Evolutionary conservation across 2,113 vertebrate genomes (phyloP).

Genomic region (Lophura nycthemera): DNA sequence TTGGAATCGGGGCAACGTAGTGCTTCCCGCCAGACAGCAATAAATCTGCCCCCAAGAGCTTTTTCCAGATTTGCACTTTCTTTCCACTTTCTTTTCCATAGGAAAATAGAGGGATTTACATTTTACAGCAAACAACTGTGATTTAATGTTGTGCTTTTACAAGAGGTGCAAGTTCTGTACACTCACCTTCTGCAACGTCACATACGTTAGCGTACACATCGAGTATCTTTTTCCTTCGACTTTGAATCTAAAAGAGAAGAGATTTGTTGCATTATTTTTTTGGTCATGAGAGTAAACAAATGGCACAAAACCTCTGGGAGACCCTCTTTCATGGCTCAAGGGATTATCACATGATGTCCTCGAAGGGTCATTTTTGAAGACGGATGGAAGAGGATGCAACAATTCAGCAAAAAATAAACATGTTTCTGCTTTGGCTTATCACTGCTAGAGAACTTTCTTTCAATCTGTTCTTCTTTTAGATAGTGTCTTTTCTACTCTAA

Average conservation of each 20-base stretch:
- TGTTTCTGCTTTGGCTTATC: background rate
- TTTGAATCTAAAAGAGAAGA: slow-evolving; percentile 87
- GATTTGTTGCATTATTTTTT: background rate
- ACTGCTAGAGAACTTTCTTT: background rate
- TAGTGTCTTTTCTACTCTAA: background rate
- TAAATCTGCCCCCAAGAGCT: background rate
- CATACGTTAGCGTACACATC: slow-evolving; percentile 93
- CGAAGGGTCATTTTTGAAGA: background rate
- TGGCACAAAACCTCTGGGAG: background rate
- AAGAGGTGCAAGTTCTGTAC: background rate
- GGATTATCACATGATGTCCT: background rate
- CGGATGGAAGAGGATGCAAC: background rate
- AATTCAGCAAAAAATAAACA: background rate
- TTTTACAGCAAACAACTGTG: background rate
- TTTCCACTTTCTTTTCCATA: background rate
- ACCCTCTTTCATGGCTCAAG: background rate
- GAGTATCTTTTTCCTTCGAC: slow-evolving; percentile 96
- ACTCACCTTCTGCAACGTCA: slow-evolving; percentile 90
- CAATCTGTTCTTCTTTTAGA: background rate
- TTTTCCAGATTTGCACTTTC: background rate
- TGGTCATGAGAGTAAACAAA: background rate
- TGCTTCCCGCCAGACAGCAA: background rate
- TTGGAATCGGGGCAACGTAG: background rate
- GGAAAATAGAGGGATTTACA: background rate
- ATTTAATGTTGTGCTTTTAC: background rate